Evolutionary conservation across 2,888 invertebrate species (phyloP).

Genomic region (Hydriomena furcata): DNA sequence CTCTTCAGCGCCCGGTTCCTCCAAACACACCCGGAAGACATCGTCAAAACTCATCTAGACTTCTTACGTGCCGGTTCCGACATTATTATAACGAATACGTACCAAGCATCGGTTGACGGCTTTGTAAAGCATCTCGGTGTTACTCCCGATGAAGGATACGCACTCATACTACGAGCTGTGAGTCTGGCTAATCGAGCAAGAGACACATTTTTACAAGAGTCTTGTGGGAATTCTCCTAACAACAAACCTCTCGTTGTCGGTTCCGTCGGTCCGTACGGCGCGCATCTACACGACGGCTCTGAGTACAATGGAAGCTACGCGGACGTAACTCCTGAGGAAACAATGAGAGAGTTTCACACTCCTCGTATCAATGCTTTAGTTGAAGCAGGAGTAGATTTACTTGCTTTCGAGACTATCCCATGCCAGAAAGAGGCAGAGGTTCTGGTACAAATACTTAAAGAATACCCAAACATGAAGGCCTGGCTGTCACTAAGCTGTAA

Average conservation of each 20-base stretch:
- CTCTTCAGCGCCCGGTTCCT: conserved; percentile 94
- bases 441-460: conserved; percentile 88
- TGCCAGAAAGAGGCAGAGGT: conserved; percentile 91
- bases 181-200: conserved; percentile 88
- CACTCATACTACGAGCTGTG: conserved; percentile 89
- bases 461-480: conserved; percentile 90
- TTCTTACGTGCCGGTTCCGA: conserved; percentile 94
- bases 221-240: conserved; percentile 41
- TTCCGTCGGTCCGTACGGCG: conserved; percentile 96
- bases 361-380: conserved; percentile 90
- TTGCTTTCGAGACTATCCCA: conserved; percentile 96
- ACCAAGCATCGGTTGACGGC: conserved; percentile 92
- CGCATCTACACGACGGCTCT: conserved; percentile 93
- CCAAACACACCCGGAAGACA: conserved; percentile 89
- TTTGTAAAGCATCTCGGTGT: conserved; percentile 89
- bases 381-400: conserved; percentile 91
- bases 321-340: conserved; percentile 81
- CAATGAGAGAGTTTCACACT: conserved; percentile 91
- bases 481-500: conserved; percentile 95
- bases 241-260: conserved; percentile 88
- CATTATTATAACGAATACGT: conserved; percentile 93
- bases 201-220: conserved; percentile 81
- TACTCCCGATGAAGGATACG: conserved; percentile 85
- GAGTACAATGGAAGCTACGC: conserved; percentile 94
- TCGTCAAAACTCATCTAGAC: conserved; percentile 90